These are phyloP conservation scores for Papilio glaucus DNA, from an alignment of 1,140 invertebrate genomes.

Conservation along the genomic window DNA sequence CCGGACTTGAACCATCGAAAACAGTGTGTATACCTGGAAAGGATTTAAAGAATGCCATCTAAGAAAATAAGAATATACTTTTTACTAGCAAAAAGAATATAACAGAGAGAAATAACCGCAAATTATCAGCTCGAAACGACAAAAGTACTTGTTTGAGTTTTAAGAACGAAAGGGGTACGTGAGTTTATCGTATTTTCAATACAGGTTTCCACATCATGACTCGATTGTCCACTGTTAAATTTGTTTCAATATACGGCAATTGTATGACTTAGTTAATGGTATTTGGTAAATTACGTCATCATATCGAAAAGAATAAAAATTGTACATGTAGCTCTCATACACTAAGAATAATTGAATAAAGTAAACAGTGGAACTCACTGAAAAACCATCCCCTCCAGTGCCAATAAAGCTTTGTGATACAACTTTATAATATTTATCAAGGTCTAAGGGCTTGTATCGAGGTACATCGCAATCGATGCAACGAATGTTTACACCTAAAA, in stretches of 20 bases:
- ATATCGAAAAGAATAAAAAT: too few species aligned
- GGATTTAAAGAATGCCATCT: not conserved
- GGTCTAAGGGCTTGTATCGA: slow-evolving; percentile 82
- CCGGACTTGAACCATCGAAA: slow-evolving; percentile 80
- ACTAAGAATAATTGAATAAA: slow-evolving; percentile 5
- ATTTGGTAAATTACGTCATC: too few species aligned
- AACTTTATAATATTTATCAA: slow-evolving; percentile 85
- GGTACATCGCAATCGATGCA: slow-evolving; percentile 88
- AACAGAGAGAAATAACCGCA: too few species aligned
- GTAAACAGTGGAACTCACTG: slow-evolving; percentile 57
- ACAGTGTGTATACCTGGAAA: slow-evolving; percentile 72
- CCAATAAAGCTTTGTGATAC: slow-evolving; percentile 86
- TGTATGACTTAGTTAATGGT: too few species aligned
- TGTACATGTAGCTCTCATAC: slow-evolving; percentile 11
- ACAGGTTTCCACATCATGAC: too few species aligned
- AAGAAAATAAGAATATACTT: not conserved
- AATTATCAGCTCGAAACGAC: too few species aligned
- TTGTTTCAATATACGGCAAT: too few species aligned
- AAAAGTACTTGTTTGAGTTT: too few species aligned
- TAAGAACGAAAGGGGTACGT: too few species aligned
- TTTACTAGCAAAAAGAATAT: too few species aligned
- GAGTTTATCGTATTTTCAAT: too few species aligned
- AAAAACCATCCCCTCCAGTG: slow-evolving; percentile 87
- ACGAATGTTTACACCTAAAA: slow-evolving; percentile 84
- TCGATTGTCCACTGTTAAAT: too few species aligned